These are phyloP conservation scores for Dinomys branickii DNA, from an alignment of 2,113 vertebrate genomes.

Conservation along the genomic window DNA sequence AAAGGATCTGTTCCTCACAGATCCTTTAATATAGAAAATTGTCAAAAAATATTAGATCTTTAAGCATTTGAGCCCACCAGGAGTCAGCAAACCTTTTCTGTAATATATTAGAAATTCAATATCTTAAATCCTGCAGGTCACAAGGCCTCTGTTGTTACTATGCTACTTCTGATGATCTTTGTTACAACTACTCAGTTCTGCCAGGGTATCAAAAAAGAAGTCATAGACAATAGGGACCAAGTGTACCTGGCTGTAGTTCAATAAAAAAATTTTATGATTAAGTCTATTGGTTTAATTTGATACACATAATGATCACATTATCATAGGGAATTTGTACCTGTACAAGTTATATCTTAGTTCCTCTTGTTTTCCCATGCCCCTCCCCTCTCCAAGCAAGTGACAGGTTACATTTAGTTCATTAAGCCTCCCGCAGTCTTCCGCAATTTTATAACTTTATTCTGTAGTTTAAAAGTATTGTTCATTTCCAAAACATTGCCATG, in stretches of 20 bases:
- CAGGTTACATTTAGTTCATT: not conserved
- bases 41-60: not conserved
- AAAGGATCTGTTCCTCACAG: not conserved
- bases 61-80: not conserved
- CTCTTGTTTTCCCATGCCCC: not conserved
- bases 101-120: not conserved
- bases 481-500: not conserved
- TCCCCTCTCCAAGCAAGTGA: not conserved
- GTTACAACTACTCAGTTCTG: not conserved
- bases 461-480: conserved; percentile 31
- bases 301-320: not conserved
- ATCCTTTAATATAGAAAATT: not conserved
- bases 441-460: conserved; percentile 16
- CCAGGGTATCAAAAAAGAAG: not conserved
- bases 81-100: not conserved
- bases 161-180: not conserved
- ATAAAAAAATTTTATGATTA: not conserved
- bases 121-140: not conserved
- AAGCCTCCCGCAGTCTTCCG: not conserved
- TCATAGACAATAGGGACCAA: not conserved
- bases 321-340: not conserved
- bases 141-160: not conserved
- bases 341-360: not conserved
- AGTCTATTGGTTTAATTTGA: not conserved
- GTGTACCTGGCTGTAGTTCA: not conserved